These are phyloP conservation scores for Brachymystax lenok DNA, from an alignment of 2,797 vertebrate species.

Conservation along the genomic window DNA sequence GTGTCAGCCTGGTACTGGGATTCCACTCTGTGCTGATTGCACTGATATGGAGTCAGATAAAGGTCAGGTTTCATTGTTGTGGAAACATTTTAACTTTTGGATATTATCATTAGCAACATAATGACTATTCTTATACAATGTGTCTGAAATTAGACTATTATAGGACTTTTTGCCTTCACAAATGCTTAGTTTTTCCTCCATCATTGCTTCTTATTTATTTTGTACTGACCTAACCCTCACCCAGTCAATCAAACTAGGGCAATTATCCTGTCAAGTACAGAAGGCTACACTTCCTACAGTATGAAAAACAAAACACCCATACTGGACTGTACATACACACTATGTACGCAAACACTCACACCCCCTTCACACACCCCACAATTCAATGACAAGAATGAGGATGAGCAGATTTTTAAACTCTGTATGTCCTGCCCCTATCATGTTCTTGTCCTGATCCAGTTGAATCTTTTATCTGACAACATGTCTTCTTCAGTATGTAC, in stretches of 20 bases:
- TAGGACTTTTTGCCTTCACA: background rate
- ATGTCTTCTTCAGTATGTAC: constrained; percentile 8
- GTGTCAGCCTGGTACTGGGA: background rate
- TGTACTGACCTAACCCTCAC: background rate
- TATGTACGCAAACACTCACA: background rate
- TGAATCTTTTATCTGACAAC: background rate
- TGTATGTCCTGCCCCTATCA: too few relatives aligned
- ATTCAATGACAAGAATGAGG: constrained; percentile 4
- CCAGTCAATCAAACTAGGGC: background rate
- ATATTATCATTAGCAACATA: background rate
- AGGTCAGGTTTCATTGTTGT: background rate
- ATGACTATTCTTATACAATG: background rate
- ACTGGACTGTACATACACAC: background rate
- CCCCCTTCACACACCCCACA: background rate
- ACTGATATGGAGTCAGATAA: background rate
- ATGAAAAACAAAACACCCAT: too few relatives aligned
- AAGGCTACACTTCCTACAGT: too few relatives aligned
- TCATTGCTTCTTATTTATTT: background rate
- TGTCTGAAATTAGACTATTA: background rate
- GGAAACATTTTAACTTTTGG: background rate
- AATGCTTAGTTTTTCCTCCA: background rate
- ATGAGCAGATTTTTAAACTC: background rate
- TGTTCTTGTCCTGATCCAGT: too few relatives aligned
- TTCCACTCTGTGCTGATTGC: background rate
- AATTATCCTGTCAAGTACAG: background rate